Conservation (phyloP, 2,888 invertebrate genomes). For the Loripinus fragilis region DNA sequence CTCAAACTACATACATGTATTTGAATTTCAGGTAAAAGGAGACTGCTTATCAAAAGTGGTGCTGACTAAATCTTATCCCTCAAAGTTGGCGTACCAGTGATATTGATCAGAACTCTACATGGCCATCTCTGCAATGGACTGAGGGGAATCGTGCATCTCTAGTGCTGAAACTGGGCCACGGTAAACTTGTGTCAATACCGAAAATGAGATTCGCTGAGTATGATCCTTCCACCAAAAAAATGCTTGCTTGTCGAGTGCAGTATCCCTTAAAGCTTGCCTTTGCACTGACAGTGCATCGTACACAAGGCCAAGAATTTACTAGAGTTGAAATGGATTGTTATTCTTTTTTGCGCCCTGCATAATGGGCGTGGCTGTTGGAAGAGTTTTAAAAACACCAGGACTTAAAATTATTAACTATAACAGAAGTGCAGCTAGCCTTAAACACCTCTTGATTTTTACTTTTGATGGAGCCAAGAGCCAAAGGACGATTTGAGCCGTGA, state of each 20-base stretch:
- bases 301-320: background rate
- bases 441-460: conserved; percentile 8
- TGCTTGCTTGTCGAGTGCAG: conserved; percentile 14
- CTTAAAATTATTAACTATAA: conserved; percentile 15
- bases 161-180: background rate
- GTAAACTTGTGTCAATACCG: conserved; percentile 12
- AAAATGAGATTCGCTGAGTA: conserved; percentile 7
- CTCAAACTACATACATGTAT: no score
- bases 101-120: background rate
- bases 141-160: background rate
- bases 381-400: background rate
- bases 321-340: conserved; percentile 24
- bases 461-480: background rate
- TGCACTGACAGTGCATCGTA: conserved; percentile 22
- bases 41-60: background rate
- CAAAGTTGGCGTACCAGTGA: conserved; percentile 16
- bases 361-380: conserved; percentile 24
- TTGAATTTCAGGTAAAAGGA: conserved; percentile 10
- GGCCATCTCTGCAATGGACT: background rate
- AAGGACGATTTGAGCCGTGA: no score
- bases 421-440: background rate
- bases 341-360: conserved; percentile 24
- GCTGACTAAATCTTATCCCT: background rate
- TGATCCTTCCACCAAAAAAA: conserved; percentile 4
- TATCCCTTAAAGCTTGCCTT: conserved; percentile 19